phyloP scores from a whole-genome alignment of 1,140 invertebrate species.

The Diorhabda sublineata region DNA sequence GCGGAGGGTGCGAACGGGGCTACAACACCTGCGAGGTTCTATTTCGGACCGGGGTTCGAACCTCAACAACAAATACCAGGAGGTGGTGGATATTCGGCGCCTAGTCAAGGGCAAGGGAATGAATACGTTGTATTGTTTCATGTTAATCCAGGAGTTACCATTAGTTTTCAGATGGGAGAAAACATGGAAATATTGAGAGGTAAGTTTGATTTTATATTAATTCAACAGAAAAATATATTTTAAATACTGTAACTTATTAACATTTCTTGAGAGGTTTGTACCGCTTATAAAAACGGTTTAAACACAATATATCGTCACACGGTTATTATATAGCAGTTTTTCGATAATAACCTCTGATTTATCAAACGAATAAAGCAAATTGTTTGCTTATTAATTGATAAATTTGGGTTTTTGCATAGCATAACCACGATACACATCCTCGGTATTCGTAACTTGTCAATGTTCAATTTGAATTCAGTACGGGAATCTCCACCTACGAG shows the following conservation, averaged over 20 bases:
- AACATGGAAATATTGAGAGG: constrained; percentile 63
- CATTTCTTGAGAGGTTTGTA: neutral
- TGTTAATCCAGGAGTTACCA: constrained; percentile 65
- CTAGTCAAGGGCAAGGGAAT: constrained; percentile 38
- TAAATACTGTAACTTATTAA: too few species aligned
- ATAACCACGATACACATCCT: too few species aligned
- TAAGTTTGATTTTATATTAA: constrained; percentile 40
- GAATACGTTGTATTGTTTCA: constrained; percentile 65
- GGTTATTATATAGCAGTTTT: neutral
- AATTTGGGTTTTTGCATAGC: too few species aligned
- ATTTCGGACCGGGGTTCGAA: constrained; percentile 52
- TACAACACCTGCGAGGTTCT: constrained; percentile 47
- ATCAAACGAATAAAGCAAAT: too few species aligned
- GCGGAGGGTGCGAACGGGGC: constrained; percentile 26
- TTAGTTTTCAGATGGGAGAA: constrained; percentile 62
- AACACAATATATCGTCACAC: neutral
- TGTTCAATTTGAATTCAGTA: too few species aligned
- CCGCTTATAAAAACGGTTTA: neutral
- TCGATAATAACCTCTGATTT: too few species aligned
- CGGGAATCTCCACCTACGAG: too few species aligned
- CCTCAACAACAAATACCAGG: constrained; percentile 43
- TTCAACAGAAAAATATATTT: neutral
- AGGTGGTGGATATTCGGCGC: constrained; percentile 28
- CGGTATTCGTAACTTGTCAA: too few species aligned
- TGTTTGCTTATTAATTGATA: too few species aligned